These are phyloP conservation scores for Anarsia innoxiella DNA, from an alignment of 2,888 invertebrate genomes.

Conservation along the genomic window DNA sequence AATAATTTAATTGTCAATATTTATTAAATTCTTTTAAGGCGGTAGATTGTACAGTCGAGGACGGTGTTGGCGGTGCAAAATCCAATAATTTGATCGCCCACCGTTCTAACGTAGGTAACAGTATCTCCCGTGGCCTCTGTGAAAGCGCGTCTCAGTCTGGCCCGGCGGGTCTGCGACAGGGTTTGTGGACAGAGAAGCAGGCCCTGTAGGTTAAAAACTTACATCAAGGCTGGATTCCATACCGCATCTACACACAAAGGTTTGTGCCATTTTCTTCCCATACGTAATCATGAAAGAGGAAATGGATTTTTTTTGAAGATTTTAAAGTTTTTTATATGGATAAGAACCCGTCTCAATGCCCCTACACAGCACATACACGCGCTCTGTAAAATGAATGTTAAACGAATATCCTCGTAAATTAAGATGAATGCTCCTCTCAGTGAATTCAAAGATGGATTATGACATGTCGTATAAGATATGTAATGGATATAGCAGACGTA, in stretches of 20 bases:
- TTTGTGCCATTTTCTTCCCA: no score
- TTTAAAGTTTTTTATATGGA: neutral
- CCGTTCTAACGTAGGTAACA: slow-evolving; percentile 92
- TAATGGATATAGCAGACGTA: neutral
- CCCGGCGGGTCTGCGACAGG: slow-evolving; percentile 90
- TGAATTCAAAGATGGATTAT: slow-evolving; percentile 3
- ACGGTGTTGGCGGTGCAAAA: slow-evolving; percentile 52
- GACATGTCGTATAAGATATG: neutral
- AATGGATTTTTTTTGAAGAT: neutral
- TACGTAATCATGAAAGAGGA: no score
- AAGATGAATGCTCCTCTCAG: slow-evolving; percentile 6
- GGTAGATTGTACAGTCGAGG: slow-evolving; percentile 60
- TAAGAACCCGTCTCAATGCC: slow-evolving; percentile 43
- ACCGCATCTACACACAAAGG: no score
- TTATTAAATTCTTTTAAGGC: neutral
- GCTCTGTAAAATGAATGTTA: slow-evolving; percentile 25
- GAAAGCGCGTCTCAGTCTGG: slow-evolving; percentile 90
- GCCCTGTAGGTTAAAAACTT: slow-evolving; percentile 78
- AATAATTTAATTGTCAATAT: neutral
- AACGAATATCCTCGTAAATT: slow-evolving; percentile 2
- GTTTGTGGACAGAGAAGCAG: slow-evolving; percentile 93
- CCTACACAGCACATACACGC: slow-evolving; percentile 68
- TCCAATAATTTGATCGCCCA: slow-evolving; percentile 70
- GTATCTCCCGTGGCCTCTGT: slow-evolving; percentile 93
- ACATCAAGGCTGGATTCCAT: slow-evolving; percentile 21